phyloP scores from a whole-genome alignment of 2,113 vertebrate genomes.

The Clarias magur region DNA sequence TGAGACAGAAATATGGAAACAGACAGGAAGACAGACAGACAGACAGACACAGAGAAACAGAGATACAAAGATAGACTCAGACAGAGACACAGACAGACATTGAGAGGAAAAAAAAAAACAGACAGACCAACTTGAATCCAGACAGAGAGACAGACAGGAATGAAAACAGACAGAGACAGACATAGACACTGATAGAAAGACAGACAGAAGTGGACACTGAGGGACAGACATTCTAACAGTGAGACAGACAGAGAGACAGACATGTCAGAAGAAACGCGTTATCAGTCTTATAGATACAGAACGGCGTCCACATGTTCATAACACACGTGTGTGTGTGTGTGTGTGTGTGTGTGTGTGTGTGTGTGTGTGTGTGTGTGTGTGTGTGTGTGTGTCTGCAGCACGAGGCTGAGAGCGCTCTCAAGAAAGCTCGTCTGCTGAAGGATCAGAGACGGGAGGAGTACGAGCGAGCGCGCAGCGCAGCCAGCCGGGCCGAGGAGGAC shows the following conservation, averaged over 20 bases:
- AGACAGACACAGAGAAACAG: too few relatives aligned
- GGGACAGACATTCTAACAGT: neutral
- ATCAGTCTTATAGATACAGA: too few relatives aligned
- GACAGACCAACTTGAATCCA: neutral
- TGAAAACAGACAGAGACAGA: too few relatives aligned
- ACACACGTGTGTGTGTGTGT: neutral
- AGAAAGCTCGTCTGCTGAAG: constrained; percentile 86
- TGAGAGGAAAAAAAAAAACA: neutral
- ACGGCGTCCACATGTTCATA: neutral
- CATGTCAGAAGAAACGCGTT: too few relatives aligned
- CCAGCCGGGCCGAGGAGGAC: constrained; percentile 89
- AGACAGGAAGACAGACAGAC: too few relatives aligned
- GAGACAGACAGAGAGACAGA: neutral
- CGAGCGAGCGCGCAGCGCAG: constrained; percentile 88
- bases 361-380: constrained; percentile 17
- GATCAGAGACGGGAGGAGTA: constrained; percentile 91
- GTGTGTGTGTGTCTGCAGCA: constrained; percentile 72
- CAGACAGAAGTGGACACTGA: neutral
- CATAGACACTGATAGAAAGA: neutral
- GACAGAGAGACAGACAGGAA: neutral
- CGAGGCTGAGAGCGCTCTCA: constrained; percentile 86
- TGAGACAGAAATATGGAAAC: too few relatives aligned
- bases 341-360: constrained; percentile 22
- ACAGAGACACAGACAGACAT: neutral
- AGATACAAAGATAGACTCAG: too few relatives aligned